phyloP scores from a whole-genome alignment of 2,113 vertebrate genomes.

The Copsychus sechellarum region DNA sequence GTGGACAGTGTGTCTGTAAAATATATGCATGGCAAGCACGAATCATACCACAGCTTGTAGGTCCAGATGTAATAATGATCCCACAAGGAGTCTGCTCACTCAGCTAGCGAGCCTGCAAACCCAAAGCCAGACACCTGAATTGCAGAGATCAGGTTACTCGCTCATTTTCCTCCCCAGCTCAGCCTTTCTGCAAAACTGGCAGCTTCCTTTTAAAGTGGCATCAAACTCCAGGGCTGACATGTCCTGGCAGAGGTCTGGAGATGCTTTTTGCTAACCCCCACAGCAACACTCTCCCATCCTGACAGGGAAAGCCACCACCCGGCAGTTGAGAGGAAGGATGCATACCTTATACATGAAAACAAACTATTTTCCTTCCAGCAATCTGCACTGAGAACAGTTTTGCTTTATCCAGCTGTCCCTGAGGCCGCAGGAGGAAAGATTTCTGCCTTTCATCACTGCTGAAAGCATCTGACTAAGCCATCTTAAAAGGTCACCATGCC shows the following conservation, averaged over 20 bases:
- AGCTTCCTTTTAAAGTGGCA: background rate
- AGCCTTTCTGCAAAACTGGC: background rate
- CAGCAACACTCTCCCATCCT: background rate
- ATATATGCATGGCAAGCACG: rapidly evolving
- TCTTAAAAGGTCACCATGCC: background rate
- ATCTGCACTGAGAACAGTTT: background rate
- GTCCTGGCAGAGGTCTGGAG: background rate
- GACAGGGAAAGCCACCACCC: background rate
- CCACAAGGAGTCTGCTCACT: background rate
- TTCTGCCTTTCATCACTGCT: slow-evolving; percentile 18
- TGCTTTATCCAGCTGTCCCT: slow-evolving; percentile 5
- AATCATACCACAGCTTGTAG: rapidly evolving
- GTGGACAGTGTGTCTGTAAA: rapidly evolving
- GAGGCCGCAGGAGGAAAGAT: background rate
- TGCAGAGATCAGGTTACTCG: background rate
- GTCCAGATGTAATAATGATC: background rate
- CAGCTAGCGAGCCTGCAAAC: background rate
- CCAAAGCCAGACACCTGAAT: background rate
- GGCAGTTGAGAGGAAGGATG: background rate
- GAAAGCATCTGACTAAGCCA: slow-evolving; percentile 22
- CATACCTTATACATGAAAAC: background rate
- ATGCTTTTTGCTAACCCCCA: background rate
- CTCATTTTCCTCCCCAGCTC: background rate
- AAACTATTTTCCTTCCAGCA: slow-evolving; percentile 20
- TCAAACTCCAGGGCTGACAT: background rate